phyloP scores from a whole-genome alignment of 2,113 vertebrate genomes.

The Mustelus asterias region DNA sequence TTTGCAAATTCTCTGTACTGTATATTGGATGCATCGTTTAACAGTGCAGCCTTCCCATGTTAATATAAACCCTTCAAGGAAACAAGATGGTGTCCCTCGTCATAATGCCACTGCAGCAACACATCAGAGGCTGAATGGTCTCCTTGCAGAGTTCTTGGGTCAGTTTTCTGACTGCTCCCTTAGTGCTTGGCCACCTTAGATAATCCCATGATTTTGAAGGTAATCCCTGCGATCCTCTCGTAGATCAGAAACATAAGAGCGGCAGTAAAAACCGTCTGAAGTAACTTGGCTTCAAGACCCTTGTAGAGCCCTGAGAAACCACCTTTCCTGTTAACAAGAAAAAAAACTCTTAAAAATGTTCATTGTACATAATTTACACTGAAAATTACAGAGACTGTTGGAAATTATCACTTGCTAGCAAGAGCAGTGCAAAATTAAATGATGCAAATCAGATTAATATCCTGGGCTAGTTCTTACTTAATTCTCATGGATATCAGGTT shows the following conservation, averaged over 20 bases:
- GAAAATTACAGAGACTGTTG: background rate
- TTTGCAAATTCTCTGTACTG: background rate
- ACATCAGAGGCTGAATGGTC: background rate
- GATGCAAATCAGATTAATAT: background rate
- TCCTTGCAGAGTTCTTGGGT: background rate
- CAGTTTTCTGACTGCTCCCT: slow-evolving; percentile 29
- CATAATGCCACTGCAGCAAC: background rate
- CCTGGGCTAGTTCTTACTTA: slow-evolving; percentile 52
- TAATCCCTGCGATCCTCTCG: slow-evolving; percentile 62
- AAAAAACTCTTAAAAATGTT: background rate
- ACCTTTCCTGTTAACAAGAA: slow-evolving; percentile 48
- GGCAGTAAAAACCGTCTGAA: slow-evolving; percentile 67
- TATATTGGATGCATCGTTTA: background rate
- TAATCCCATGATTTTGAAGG: slow-evolving; percentile 64
- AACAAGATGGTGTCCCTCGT: background rate
- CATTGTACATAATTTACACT: background rate
- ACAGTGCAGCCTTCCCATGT: background rate
- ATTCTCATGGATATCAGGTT: slow-evolving; percentile 58
- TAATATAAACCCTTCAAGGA: background rate
- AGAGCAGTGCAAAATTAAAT: background rate
- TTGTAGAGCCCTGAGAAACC: slow-evolving; percentile 61
- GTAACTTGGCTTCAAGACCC: slow-evolving; percentile 68
- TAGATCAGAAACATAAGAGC: slow-evolving; percentile 72
- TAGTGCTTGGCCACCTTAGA: slow-evolving; percentile 54
- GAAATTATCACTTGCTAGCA: background rate